These are phyloP conservation scores for Hydrolagus colliei DNA, from an alignment of 2,797 vertebrate species.

Conservation along the genomic window DNA sequence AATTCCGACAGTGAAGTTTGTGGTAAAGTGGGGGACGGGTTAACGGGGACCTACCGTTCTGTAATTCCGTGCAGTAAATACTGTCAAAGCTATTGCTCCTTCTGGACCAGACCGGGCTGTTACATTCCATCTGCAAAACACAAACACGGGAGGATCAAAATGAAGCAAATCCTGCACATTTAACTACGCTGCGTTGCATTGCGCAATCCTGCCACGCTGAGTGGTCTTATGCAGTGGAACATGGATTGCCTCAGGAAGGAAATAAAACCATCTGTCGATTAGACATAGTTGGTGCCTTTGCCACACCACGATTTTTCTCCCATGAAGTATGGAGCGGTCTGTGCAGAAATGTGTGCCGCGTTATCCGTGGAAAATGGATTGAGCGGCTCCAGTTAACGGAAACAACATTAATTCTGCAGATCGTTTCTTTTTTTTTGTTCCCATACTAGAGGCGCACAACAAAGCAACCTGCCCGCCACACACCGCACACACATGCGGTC, in stretches of 20 bases:
- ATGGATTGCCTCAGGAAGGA: conserved; percentile 20
- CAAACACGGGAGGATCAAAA: conserved; percentile 36
- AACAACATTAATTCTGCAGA: conserved; percentile 71
- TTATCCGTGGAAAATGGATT: conserved; percentile 76
- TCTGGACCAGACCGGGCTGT: conserved; percentile 80
- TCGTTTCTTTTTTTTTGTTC: conserved; percentile 80
- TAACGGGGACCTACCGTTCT: conserved; percentile 60
- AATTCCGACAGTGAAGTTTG: neutral
- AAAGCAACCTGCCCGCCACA: conserved; percentile 57
- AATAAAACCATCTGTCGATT: conserved; percentile 23
- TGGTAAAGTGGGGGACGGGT: neutral
- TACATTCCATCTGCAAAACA: conserved; percentile 71
- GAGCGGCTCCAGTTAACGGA: conserved; percentile 52
- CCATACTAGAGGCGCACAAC: conserved; percentile 62
- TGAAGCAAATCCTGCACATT: neutral
- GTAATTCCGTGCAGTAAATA: conserved; percentile 64
- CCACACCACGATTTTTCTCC: conserved; percentile 22
- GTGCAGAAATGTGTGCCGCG: conserved; percentile 43
- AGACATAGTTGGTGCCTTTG: conserved; percentile 16
- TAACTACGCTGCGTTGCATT: neutral
- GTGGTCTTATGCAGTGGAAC: neutral
- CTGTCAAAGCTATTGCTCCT: conserved; percentile 70
- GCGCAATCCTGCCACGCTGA: neutral
- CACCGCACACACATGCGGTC: conserved; percentile 53
- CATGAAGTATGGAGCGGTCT: neutral